Evolutionary conservation across 2,113 vertebrate genomes (phyloP).

Genomic region (Bufo bufo): DNA sequence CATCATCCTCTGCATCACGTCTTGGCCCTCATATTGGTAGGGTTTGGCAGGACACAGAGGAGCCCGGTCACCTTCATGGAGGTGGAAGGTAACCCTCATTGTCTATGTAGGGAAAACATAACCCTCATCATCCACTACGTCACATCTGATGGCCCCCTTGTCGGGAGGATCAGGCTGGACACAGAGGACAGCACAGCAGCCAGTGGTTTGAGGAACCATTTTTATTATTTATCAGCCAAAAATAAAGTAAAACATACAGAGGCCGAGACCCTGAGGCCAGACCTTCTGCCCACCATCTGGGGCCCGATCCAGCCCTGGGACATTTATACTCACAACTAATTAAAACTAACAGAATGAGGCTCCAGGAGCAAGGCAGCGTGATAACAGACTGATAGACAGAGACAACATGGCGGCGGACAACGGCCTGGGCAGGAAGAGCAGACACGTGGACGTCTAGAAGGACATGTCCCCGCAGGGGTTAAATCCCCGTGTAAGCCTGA

Average conservation of each 20-base stretch:
- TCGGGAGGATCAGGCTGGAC: neutral
- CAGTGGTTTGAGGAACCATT: conserved; percentile 25
- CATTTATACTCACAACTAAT: conserved; percentile 8
- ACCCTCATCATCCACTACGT: too few species aligned
- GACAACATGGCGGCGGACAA: neutral
- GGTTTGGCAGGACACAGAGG: too few species aligned
- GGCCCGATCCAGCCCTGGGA: neutral
- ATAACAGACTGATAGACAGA: neutral
- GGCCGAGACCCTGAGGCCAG: neutral
- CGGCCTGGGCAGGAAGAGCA: neutral
- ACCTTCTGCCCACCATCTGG: neutral
- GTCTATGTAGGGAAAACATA: too few species aligned
- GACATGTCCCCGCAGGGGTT: neutral
- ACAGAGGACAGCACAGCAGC: neutral
- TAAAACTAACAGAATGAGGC: conserved; percentile 1
- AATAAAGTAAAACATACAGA: conserved; percentile 36
- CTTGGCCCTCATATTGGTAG: too few species aligned
- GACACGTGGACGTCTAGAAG: neutral
- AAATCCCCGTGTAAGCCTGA: too few species aligned
- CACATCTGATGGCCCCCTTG: too few species aligned
- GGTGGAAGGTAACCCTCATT: too few species aligned
- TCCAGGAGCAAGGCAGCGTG: conserved; percentile 6
- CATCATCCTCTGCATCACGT: too few species aligned
- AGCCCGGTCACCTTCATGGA: too few species aligned
- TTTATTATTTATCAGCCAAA: conserved; percentile 27